A percentile compares a stretch with the other conserved stretches of the same genome.
These are phyloP conservation scores for Pogonocherus hispidulus DNA, from an alignment of 2,888 invertebrate species.

Conservation along the genomic window DNA sequence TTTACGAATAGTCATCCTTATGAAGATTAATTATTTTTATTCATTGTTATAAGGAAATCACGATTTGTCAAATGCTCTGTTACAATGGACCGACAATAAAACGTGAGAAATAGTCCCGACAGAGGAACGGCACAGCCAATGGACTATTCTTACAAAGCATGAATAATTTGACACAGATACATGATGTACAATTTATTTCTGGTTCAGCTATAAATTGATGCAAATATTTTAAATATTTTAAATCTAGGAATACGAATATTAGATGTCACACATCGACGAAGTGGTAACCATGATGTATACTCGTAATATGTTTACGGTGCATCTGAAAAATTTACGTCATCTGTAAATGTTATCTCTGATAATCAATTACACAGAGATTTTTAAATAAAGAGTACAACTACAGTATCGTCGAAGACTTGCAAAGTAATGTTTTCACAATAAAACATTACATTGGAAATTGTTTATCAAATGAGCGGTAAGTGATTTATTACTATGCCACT, in stretches of 20 bases:
- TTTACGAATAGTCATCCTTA: constrained; percentile 36
- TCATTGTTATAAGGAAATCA: constrained; percentile 53
- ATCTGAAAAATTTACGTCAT: too few relatives aligned
- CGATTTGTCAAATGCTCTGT: constrained; percentile 55
- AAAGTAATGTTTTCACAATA: too few relatives aligned
- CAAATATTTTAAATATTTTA: not conserved
- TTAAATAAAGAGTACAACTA: too few relatives aligned
- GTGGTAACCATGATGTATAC: too few relatives aligned
- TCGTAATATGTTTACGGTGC: too few relatives aligned
- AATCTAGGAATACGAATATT: not conserved
- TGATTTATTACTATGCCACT: too few relatives aligned
- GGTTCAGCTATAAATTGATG: constrained; percentile 17
- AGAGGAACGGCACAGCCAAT: constrained; percentile 54
- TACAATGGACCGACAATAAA: constrained; percentile 53
- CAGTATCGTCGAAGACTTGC: too few relatives aligned
- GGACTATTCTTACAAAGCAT: constrained; percentile 51
- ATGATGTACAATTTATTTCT: constrained; percentile 34
- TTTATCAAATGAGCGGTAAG: too few relatives aligned
- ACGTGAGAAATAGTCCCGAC: constrained; percentile 55
- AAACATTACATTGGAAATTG: too few relatives aligned
- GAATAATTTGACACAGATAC: constrained; percentile 52
- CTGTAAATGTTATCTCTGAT: too few relatives aligned
- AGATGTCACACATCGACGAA: not conserved
- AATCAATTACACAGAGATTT: too few relatives aligned
- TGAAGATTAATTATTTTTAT: constrained; percentile 53